A percentile compares a stretch with the other conserved stretches of the same genome.
phyloP scores from a whole-genome alignment of 2,888 invertebrate species.

The Drosophila helvetica region DNA sequence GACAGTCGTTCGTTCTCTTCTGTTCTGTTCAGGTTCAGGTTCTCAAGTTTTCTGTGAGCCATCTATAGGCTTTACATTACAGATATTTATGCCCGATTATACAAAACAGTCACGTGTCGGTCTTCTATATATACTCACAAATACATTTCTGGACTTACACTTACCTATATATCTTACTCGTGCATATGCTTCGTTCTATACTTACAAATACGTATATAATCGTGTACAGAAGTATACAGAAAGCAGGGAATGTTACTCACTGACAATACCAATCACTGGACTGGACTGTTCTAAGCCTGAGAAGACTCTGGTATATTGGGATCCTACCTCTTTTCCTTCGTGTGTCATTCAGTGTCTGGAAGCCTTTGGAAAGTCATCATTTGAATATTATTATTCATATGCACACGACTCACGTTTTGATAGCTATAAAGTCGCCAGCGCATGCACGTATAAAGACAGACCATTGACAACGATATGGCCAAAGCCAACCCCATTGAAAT shows the following conservation, averaged over 20 bases:
- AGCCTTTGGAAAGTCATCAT: slow-evolving; percentile 51
- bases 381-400: slow-evolving; percentile 78
- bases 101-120: slow-evolving; percentile 72
- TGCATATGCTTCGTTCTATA: neutral
- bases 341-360: slow-evolving; percentile 7
- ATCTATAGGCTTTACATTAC: slow-evolving; percentile 57
- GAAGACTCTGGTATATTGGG: slow-evolving; percentile 4
- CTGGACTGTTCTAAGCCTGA: slow-evolving; percentile 7
- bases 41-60: slow-evolving; percentile 21
- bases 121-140: slow-evolving; percentile 28
- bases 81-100: slow-evolving; percentile 65
- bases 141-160: slow-evolving; percentile 49
- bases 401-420: slow-evolving; percentile 56
- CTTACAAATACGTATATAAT: slow-evolving; percentile 5
- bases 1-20: slow-evolving; percentile 2
- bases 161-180: slow-evolving; percentile 30
- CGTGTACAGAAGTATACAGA: slow-evolving; percentile 16
- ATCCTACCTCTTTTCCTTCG: slow-evolving; percentile 1
- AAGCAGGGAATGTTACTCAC: slow-evolving; percentile 38
- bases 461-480: slow-evolving; percentile 28
- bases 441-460: slow-evolving; percentile 54
- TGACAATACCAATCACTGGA: slow-evolving; percentile 13
- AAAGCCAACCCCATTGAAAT: slow-evolving; percentile 48
- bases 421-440: slow-evolving; percentile 59
- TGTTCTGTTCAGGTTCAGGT: neutral